Base-by-base conservation (phyloP, 2,113 vertebrate species). In the Benitochromis conjunctus region DNA sequence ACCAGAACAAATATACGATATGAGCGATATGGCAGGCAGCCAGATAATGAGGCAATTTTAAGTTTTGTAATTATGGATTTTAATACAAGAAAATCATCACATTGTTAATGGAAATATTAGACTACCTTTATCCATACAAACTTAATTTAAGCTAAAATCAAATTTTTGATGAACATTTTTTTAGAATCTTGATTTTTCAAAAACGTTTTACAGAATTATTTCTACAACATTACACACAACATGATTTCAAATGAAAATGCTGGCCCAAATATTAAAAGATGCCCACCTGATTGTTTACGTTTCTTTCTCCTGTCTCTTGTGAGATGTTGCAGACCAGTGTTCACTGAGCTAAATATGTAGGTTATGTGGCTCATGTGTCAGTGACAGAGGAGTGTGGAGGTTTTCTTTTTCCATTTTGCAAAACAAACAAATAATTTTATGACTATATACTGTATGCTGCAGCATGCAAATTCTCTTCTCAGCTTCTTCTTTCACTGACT, bases 291-390 rank as follows among this genome's bases (percentile, higher is more conserved):
- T 14, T 36, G 11, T 1, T 38, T 12, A 29, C 11, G 34, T 64
- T 64, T 64, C 18, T n/a, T 64, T 64, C 60, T 64, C 38, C 31
- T 64, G 34, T 41, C 62, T 41, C 26, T 18, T 31, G 26, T 41
- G 19, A 9, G 19, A 66, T 41, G 19, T 14, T 38, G 19, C 36
- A 9, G 62, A 66, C n/a, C 1, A 0, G 36, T 2, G 7, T 21
- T 66, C 36, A 24, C n/a, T 41, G 62, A 66, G 36, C 62, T 24
- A 21, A 5, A 66, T 41, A 21, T 21, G 5, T 66, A 64, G 60
- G 9, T n/a, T 24, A 21, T 21, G 36, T 21, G 21, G 34, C 36
- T 66, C 11, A 41, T 13, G 19, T 41, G n/a, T 64, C 60, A 21
- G 18, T 38, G 60, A 13, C 2, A 7, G 11, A 14, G 19, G 36